Base-by-base conservation (phyloP, 2,797 vertebrate species). In the Rhinogobio ventralis region DNA sequence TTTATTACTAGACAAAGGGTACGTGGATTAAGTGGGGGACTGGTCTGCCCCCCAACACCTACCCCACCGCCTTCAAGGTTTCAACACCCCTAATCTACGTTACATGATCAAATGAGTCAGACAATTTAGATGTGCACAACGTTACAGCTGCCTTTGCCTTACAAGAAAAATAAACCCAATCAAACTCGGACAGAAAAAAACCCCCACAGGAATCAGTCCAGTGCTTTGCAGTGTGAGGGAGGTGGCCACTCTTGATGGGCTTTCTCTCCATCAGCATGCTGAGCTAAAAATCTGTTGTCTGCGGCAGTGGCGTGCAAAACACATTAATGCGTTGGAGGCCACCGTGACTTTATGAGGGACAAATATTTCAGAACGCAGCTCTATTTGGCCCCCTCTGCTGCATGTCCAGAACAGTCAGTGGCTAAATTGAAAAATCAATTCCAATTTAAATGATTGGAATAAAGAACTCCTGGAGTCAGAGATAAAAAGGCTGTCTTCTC, bases 341-440 rank as follows among this genome's bases (percentile, higher is more conserved):
- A 91, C 92, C 92, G 92, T 93, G 94, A 94, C 96, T 96, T 95
- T 96, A 96, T 95, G 95, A 96, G 95, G 91, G 94, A 93, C 96
- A 96, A 96, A 97, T 96, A 96, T 96, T 96, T 96, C 92, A 94
- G 94, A 94, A 93, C 91, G 92, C 93, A 94, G 94, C 96, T 97
- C 95, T 93, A 95, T 96, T 96, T 95, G 94, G 95, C 95, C 96
- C 94, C 94, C 95, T 93, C 94, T 94, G 94, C 95, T 95, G 94
- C 94, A 94, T 96, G 97, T 98, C 97, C 96, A 93, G 96, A 96
- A 96, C 96, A 98, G 97, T 98, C 96, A 96, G 96, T 94, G 91
- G 93, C 95, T 97, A 99, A 98, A 99, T 97, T 98, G 97, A 99
- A 99, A 99, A 98, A 99, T 99, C 98, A 98, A 99, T 99, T 99